A percentile compares a stretch with the other conserved stretches of the same genome.
Evolutionary conservation across 2,888 invertebrate species (phyloP).

Genomic region (Pachliopta kotzebuea): DNA sequence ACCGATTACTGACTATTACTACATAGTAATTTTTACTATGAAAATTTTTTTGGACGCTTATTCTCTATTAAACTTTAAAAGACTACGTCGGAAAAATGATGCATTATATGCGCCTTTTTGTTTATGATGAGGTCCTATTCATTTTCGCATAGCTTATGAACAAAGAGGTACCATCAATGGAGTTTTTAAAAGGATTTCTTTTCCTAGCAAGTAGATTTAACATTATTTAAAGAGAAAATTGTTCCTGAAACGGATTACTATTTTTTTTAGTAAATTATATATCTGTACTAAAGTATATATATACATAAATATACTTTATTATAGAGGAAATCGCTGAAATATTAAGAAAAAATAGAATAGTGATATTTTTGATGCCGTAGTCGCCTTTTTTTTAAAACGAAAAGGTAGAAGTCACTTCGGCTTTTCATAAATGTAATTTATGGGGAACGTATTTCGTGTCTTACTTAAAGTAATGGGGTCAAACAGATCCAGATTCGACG

Average conservation of each 20-base stretch:
- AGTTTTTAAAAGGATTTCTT: not conserved
- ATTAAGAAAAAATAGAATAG: too few species aligned
- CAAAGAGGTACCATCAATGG: constrained; percentile 2
- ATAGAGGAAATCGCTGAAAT: too few species aligned
- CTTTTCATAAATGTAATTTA: not conserved
- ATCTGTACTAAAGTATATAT: too few species aligned
- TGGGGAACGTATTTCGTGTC: constrained; percentile 1
- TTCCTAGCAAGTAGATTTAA: not conserved
- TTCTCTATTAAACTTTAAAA: not conserved
- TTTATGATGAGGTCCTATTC: constrained; percentile 4
- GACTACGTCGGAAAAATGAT: not conserved
- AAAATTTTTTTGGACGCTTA: not conserved
- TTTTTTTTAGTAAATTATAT: too few species aligned
- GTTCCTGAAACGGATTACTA: too few species aligned
- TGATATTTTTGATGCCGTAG: too few species aligned
- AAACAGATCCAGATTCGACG: constrained; percentile 16
- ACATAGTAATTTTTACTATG: too few species aligned
- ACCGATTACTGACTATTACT: too few species aligned
- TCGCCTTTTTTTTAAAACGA: not conserved
- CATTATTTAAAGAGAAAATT: not conserved
- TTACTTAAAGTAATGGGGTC: constrained; percentile 24
- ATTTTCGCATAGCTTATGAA: not conserved
- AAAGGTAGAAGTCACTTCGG: not conserved
- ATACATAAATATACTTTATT: too few species aligned
- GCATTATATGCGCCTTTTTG: not conserved